Base-by-base conservation (phyloP, 2,113 vertebrate species). In the Alaudala cheleensis region DNA sequence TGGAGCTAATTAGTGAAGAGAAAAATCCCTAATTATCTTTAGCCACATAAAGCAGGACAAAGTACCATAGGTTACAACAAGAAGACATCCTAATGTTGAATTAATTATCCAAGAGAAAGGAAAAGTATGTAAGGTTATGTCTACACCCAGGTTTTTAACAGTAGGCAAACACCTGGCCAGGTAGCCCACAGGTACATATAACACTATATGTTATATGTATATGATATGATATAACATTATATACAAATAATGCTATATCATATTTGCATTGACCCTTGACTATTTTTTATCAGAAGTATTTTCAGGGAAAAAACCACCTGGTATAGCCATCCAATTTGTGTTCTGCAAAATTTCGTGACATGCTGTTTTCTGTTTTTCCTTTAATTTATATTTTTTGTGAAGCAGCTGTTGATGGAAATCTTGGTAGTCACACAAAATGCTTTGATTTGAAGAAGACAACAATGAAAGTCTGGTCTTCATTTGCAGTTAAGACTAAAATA, bases 301-400 rank as follows among this genome's bases (percentile, higher is more conserved):
- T 88, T 42, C 10, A 4, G 17, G 5, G 5, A 0, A 2, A n/a
- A 14, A 51, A 49, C 3, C 19, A 25, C 8, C 22, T 60, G 37
- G 6, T 16, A 39, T 0, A 81, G 53, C 45, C 6, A 69, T 53
- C 22, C 3, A 0, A 0, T 44, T 64, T 31, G 11, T 4, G 3
- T 45, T 79, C 33, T 39, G 25, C 47, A 39, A 54, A 71, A 28
- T 67, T 76, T 71, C 62, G 20, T 9, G 5, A 42, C 15, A 14
- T 6, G 9, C 2, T 53, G 4, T 29, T 69, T 79, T 67, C 34
- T 66, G 6, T 8, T 58, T 24, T 57, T 62, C 19, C 11, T 54
- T 64, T 79, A 26, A 56, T 58, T 74, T 65, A 6, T n/a, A 34
- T 93, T 93, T 77, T 84, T 83, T 7, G 6, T 72, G 39, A 81